These are phyloP conservation scores for Gambelia wislizenii DNA, from an alignment of 2,797 vertebrate species.

Conservation along the genomic window DNA sequence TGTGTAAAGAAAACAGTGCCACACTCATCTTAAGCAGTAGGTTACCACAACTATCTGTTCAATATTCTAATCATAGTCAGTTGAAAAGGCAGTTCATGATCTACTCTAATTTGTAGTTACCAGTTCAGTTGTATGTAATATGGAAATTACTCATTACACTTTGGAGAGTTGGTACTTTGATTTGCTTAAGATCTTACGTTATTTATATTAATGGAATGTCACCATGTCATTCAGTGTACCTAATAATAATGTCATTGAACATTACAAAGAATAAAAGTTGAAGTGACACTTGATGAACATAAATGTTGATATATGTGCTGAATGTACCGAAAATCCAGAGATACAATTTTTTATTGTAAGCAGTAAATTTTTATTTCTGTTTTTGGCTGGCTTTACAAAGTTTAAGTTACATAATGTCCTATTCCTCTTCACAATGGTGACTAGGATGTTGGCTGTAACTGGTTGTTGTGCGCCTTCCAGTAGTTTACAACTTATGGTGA, in stretches of 20 bases:
- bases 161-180: slow-evolving; percentile 78
- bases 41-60: slow-evolving; percentile 44
- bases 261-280: slow-evolving; percentile 67
- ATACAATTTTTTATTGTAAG: slow-evolving; percentile 55
- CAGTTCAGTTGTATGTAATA: slow-evolving; percentile 73
- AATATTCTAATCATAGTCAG: slow-evolving; percentile 41
- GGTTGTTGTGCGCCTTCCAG: no score
- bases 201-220: slow-evolving; percentile 80
- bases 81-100: slow-evolving; percentile 57
- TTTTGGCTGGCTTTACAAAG: neutral
- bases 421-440: neutral
- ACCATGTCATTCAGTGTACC: slow-evolving; percentile 81
- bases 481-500: no score
- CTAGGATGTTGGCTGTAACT: neutral
- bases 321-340: slow-evolving; percentile 59
- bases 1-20: neutral
- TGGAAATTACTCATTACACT: slow-evolving; percentile 78
- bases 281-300: slow-evolving; percentile 66
- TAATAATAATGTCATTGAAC: slow-evolving; percentile 68
- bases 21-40: slow-evolving; percentile 37
- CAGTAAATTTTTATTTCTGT: slow-evolving; percentile 44
- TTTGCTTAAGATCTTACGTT: slow-evolving; percentile 78
- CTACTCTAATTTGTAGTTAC: slow-evolving; percentile 70
- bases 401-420: no score
- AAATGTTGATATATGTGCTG: slow-evolving; percentile 57